phyloP scores from a whole-genome alignment of 2,797 vertebrate genomes.

The Helarctos malayanus region DNA sequence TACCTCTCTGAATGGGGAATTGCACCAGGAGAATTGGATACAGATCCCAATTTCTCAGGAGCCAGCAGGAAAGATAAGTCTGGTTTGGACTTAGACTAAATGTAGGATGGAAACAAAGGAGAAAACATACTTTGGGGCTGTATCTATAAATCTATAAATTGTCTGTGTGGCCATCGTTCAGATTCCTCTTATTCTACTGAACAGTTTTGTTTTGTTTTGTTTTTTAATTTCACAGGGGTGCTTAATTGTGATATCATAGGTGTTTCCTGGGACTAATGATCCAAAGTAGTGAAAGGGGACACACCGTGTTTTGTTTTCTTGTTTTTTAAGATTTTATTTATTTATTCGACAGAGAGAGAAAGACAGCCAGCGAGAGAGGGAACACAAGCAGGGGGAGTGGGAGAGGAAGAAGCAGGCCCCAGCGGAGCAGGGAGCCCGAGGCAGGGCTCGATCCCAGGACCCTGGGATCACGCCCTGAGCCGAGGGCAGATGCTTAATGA shows the following conservation, averaged over 20 bases:
- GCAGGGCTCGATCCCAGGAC: no score
- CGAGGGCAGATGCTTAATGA: no score
- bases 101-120: background rate
- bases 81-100: background rate
- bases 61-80: background rate
- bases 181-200: background rate
- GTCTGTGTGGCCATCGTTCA: background rate
- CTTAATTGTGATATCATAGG: background rate
- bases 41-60: background rate
- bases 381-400: no score
- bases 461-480: no score
- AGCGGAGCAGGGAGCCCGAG: no score
- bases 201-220: background rate
- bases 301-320: no score
- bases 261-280: background rate
- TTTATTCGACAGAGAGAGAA: no score
- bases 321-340: no score
- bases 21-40: background rate
- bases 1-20: background rate
- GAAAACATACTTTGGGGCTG: background rate
- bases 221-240: background rate
- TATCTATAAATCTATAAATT: background rate
- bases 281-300: background rate
- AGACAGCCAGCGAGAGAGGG: no score
- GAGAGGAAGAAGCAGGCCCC: no score